phyloP scores from a whole-genome alignment of 1,140 invertebrate genomes.

The Nebria ingens region DNA sequence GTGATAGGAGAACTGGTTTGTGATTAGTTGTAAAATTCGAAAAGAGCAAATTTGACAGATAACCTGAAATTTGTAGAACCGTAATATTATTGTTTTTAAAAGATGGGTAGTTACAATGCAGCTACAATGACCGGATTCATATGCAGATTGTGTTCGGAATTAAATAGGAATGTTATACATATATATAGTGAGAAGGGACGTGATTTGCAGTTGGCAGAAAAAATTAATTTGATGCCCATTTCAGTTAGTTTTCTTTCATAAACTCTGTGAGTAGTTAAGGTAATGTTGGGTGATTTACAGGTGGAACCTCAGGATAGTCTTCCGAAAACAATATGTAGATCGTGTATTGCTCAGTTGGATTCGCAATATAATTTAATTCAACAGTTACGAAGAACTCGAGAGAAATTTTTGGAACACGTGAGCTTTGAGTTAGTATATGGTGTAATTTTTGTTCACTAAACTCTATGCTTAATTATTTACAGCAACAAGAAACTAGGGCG shows the following conservation, averaged over 20 bases:
- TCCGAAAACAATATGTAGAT: conserved; percentile 27
- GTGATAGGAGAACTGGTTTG: no score
- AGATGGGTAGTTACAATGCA: conserved; percentile 26
- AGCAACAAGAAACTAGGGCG: no score
- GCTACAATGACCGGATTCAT: conserved; percentile 26
- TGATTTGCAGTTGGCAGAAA: conserved; percentile 21
- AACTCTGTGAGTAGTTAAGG: no score
- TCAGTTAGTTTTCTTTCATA: conserved; percentile 20
- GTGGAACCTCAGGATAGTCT: conserved; percentile 26
- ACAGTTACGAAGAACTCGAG: conserved; percentile 21
- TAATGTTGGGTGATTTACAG: conserved; percentile 18
- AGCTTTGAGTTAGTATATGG: no score
- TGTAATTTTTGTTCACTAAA: no score
- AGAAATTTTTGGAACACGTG: conserved; percentile 11
- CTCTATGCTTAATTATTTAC: no score
- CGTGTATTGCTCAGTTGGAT: conserved; percentile 23
- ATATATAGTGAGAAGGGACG: conserved; percentile 23
- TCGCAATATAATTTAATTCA: conserved; percentile 24
- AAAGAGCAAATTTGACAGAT: no score
- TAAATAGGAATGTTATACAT: conserved; percentile 26
- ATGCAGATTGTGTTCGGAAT: conserved; percentile 26
- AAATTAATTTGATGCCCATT: conserved; percentile 24
- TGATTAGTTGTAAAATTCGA: no score
- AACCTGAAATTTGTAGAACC: no score
- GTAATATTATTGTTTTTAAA: conserved; percentile 9